Evolutionary conservation across 2,113 vertebrate genomes (phyloP), one percentile per base, ranked within the genome.

Genomic region (Zingel zingel): DNA sequence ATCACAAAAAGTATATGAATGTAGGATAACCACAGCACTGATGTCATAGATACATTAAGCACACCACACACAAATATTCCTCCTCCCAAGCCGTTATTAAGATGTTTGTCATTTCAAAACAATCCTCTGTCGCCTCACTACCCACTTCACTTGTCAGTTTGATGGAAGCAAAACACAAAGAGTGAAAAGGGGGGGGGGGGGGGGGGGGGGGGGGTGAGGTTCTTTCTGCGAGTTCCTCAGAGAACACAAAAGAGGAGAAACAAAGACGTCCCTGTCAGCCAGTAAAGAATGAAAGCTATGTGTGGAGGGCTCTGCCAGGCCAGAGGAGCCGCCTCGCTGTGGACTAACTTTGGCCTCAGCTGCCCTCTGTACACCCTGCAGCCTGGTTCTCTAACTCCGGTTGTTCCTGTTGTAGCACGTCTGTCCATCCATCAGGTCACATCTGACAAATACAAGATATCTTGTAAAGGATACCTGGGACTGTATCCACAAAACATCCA

Each of bases 31-130:
- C 25, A 33, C 57, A 33, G 56, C 65, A 1, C 74, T 71, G 66
- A 82, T 74, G 58, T 50, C 67, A 63, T 12, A 9, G 47, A 54
- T 18, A 18, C 51, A 27, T 48, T 21, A 36, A 14, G 45, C 81
- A 68, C 83, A 51, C 33, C 43, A 68, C 48, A 50, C 64, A 78
- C 78, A 84, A 21, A 81, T 68, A 47, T 63, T 69, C 82, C 79
- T 86, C 81, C 74, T 80, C 74, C 65, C 19, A 59, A 54, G 58
- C 87, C 0, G 66, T 88, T 45, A 91, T 87, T 79, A 89, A 90
- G 66, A 88, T 85, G 81, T 92, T 87, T 92, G 82, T 76, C 91
- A 87, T 89, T 90, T 90, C 81, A 39, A 58, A 43, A 43, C 61
- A 50, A 14, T 66, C 81, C 79, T 82, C 85, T 36, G 59, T 72